phyloP scores from a whole-genome alignment of 1,140 invertebrate genomes.

The Brachionus koreanus region DNA sequence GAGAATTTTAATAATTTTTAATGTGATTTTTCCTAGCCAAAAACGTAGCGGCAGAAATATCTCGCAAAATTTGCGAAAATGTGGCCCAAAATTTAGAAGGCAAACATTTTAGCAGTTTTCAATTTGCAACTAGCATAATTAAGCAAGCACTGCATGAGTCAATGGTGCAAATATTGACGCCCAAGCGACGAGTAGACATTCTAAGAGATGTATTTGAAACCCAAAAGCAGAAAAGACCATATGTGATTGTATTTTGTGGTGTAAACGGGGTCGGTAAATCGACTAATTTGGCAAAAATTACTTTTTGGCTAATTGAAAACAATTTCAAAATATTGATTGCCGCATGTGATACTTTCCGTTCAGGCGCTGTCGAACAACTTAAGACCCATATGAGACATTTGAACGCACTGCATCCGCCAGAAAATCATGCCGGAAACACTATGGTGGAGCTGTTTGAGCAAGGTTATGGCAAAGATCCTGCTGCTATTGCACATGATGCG shows the following conservation, averaged over 20 bases:
- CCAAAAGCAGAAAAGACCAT: conserved; percentile 74
- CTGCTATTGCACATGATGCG: conserved; percentile 93
- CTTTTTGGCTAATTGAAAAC: conserved; percentile 99
- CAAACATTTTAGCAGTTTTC: conserved; percentile 87
- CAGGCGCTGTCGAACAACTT: conserved; percentile 96
- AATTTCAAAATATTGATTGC: conserved; percentile 91
- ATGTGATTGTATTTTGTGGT: conserved; percentile 94
- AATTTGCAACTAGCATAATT: conserved; percentile 73
- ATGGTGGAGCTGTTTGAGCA: conserved; percentile 89
- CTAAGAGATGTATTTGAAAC: conserved; percentile 89
- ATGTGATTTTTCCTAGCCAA: conserved; percentile 64
- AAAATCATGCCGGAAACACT: conserved; percentile 59
- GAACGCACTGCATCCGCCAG: conserved; percentile 83
- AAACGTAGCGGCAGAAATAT: conserved; percentile 95
- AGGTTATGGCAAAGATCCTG: conserved; percentile 92
- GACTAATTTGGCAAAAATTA: conserved; percentile 96
- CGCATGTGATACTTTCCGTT: conserved; percentile 97
- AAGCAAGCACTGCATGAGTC: conserved; percentile 63
- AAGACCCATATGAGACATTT: conserved; percentile 88
- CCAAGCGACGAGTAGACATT: conserved; percentile 90
- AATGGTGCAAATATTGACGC: conserved; percentile 84
- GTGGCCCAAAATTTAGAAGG: conserved; percentile 87
- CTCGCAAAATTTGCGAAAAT: conserved; percentile 87
- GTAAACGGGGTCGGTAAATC: conserved; percentile 99
- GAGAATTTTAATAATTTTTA: not conserved